phyloP scores from a whole-genome alignment of 2,113 vertebrate genomes.

The Calyptomena viridis region DNA sequence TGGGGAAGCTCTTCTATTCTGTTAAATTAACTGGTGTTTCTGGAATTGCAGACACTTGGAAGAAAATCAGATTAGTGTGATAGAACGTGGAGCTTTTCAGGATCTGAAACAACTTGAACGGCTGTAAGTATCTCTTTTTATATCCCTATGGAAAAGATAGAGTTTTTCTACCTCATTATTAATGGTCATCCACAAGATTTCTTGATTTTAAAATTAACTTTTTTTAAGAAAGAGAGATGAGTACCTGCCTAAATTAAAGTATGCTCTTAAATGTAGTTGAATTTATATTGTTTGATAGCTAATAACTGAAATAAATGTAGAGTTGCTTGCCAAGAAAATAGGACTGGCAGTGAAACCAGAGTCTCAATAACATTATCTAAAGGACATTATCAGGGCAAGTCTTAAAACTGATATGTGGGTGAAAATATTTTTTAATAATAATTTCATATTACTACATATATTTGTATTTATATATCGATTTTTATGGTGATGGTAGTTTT shows the following conservation, averaged over 20 bases:
- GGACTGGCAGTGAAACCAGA: not conserved
- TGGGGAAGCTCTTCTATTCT: not conserved
- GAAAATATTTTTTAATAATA: not conserved
- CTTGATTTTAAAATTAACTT: not conserved
- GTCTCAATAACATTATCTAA: not conserved
- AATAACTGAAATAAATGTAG: not conserved
- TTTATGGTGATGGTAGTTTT: not conserved
- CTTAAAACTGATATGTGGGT: not conserved
- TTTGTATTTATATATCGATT: not conserved
- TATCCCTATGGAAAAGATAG: not conserved
- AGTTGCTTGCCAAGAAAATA: not conserved
- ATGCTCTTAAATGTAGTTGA: not conserved
- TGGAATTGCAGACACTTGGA: constrained; percentile 88
- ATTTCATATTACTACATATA: not conserved
- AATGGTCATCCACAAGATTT: not conserved
- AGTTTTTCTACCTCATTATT: not conserved
- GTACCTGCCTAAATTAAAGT: not conserved
- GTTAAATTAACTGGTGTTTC: constrained; percentile 24
- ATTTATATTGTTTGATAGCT: not conserved
- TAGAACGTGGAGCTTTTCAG: constrained; percentile 97
- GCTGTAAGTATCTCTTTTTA: constrained; percentile 82
- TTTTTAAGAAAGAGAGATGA: not conserved
- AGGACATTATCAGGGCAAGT: not conserved
- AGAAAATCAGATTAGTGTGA: constrained; percentile 94
- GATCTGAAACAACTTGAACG: constrained; percentile 95